These are phyloP conservation scores for Tenualosa thibaudeaui DNA, from an alignment of 2,797 vertebrate genomes.

Conservation along the genomic window DNA sequence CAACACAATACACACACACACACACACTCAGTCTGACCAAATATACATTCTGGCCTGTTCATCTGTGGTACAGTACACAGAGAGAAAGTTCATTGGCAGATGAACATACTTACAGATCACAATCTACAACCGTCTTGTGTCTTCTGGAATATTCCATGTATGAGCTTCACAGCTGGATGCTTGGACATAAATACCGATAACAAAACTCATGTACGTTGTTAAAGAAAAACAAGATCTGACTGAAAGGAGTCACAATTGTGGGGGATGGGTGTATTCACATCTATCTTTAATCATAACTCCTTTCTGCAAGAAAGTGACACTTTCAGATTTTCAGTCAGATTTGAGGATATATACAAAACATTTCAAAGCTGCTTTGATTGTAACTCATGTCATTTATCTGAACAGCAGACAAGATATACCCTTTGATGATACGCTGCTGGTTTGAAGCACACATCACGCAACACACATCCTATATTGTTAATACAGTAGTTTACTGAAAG, in stretches of 20 bases:
- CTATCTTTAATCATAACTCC: conserved; percentile 16
- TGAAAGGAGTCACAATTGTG: neutral
- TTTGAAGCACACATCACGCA: conserved; percentile 1
- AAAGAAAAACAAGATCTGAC: neutral
- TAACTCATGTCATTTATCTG: conserved; percentile 38
- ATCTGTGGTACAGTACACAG: neutral
- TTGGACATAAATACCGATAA: conserved; percentile 5
- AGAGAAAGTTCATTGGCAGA: conserved; percentile 9
- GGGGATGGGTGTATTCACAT: neutral
- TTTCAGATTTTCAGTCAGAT: too few relatives aligned
- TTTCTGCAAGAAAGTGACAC: too few relatives aligned
- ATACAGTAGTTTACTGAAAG: conserved; percentile 2
- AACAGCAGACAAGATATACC: conserved; percentile 33
- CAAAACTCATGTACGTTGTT: neutral
- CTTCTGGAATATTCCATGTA: neutral
- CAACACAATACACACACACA: neutral
- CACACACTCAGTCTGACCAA: conserved; percentile 14
- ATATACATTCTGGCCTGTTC: neutral
- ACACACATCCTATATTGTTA: neutral
- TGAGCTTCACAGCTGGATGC: neutral
- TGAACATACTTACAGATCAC: conserved; percentile 6
- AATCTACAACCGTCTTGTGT: neutral
- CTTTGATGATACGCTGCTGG: conserved; percentile 27
- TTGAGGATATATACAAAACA: conserved; percentile 33
- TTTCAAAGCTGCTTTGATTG: conserved; percentile 48